A percentile compares a stretch with the other conserved stretches of the same genome.
phyloP scores from a whole-genome alignment of 2,888 invertebrate genomes.

The Tiliacea citrago region DNA sequence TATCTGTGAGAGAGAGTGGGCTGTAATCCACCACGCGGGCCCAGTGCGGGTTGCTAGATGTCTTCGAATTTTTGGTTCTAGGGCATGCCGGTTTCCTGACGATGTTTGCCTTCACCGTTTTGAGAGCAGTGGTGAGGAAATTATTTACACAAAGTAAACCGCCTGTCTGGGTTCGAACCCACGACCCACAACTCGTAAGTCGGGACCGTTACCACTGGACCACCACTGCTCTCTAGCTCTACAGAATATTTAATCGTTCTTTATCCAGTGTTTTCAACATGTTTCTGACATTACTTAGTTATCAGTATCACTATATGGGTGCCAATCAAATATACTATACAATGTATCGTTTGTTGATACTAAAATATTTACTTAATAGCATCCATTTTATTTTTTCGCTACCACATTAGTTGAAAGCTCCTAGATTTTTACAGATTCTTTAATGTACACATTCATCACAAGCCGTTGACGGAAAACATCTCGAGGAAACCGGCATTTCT shows the following conservation, averaged over 20 bases:
- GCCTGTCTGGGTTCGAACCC: too few species aligned
- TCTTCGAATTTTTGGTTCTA: too few species aligned
- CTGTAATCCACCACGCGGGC: too few species aligned
- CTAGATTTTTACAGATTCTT: conserved; percentile 38
- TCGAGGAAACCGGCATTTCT: conserved; percentile 71
- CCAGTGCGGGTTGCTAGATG: too few species aligned
- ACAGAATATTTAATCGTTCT: not conserved
- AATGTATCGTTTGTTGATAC: not conserved
- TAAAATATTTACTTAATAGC: not conserved
- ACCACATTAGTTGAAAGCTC: conserved; percentile 15
- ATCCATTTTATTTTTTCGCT: not conserved
- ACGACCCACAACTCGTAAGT: too few species aligned
- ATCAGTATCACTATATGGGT: not conserved
- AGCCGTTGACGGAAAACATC: conserved; percentile 69
- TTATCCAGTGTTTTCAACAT: conserved; percentile 17
- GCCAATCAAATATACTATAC: not conserved
- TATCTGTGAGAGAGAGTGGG: too few species aligned
- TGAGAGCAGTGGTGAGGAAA: too few species aligned
- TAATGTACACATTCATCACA: conserved; percentile 60
- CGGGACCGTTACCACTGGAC: too few species aligned
- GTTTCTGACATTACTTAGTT: conserved; percentile 16
- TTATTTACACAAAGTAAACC: too few species aligned
- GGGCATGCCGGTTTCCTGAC: too few species aligned
- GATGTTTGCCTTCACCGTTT: too few species aligned
- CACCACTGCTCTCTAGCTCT: too few species aligned